phyloP scores from a whole-genome alignment of 1,140 invertebrate species.

The Tribolium castaneum region DNA sequence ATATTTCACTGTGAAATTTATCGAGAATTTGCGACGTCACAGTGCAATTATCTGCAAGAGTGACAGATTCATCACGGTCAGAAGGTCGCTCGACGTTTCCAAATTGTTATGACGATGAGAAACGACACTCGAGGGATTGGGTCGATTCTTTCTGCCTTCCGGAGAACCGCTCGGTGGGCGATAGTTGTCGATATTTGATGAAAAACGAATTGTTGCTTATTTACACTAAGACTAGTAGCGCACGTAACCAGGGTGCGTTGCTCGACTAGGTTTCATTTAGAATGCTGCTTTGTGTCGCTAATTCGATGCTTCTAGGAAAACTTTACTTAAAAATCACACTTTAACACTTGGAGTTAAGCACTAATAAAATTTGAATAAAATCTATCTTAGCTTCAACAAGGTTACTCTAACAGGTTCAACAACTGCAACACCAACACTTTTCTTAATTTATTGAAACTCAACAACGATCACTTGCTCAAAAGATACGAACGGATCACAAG shows the following conservation, averaged over 20 bases:
- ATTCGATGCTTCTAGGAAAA: slow-evolving; percentile 3
- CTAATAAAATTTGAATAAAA: slow-evolving; percentile 29
- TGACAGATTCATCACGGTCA: slow-evolving; percentile 4
- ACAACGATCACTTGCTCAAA: slow-evolving; percentile 36
- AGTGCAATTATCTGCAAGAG: slow-evolving; percentile 3
- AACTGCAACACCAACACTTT: slow-evolving; percentile 41
- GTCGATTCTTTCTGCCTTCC: slow-evolving; percentile 33
- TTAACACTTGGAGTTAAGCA: slow-evolving; percentile 8
- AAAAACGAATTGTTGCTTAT: slow-evolving; percentile 5
- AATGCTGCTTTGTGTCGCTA: slow-evolving; percentile 48
- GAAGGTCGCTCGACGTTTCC: background rate
- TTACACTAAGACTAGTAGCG: slow-evolving; percentile 33
- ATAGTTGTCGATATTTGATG: background rate
- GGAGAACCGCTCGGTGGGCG: slow-evolving; percentile 15
- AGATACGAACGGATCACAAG: slow-evolving; percentile 36
- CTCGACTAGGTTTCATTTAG: slow-evolving; percentile 46
- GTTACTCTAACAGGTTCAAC: slow-evolving; percentile 41
- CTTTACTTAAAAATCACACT: slow-evolving; percentile 8
- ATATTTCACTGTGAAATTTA: background rate
- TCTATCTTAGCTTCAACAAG: slow-evolving; percentile 42
- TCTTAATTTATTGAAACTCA: slow-evolving; percentile 32
- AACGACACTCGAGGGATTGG: slow-evolving; percentile 37
- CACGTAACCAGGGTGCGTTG: slow-evolving; percentile 23
- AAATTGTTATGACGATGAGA: slow-evolving; percentile 45
- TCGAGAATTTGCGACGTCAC: no score